Conservation (phyloP, 1,140 invertebrate species). For the Scylla paramamosain region DNA sequence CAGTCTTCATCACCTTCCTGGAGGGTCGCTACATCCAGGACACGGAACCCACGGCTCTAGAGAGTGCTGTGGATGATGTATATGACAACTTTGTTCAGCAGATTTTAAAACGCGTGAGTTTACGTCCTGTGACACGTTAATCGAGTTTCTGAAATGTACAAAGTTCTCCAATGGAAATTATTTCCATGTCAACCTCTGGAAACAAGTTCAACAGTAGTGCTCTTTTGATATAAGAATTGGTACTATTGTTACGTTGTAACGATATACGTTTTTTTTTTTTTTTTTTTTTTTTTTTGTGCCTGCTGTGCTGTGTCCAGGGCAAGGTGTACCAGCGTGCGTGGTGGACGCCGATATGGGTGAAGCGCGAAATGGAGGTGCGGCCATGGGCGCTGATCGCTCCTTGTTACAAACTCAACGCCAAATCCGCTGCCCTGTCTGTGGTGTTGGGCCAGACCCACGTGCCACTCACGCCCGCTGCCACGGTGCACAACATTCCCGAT, state of each 20-base stretch:
- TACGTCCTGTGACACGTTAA: neutral
- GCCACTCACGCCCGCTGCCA: slow-evolving; percentile 64
- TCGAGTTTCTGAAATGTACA: neutral
- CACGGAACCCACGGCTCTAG: slow-evolving; percentile 84
- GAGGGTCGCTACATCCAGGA: slow-evolving; percentile 85
- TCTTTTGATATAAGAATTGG: too few relatives aligned
- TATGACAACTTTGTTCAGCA: slow-evolving; percentile 89
- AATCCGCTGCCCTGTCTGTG: slow-evolving; percentile 34
- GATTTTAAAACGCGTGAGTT: slow-evolving; percentile 82
- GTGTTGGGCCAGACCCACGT: slow-evolving; percentile 54
- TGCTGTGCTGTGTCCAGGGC: slow-evolving; percentile 40
- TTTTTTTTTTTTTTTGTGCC: neutral
- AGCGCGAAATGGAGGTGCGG: slow-evolving; percentile 72
- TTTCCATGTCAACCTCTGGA: too few relatives aligned
- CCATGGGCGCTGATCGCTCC: slow-evolving; percentile 68
- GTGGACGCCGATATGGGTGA: slow-evolving; percentile 74
- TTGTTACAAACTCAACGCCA: slow-evolving; percentile 26
- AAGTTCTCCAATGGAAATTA: neutral
- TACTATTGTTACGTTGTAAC: neutral
- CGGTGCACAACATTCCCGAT: slow-evolving; percentile 74
- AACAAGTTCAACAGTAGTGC: too few relatives aligned
- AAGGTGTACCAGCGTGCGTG: slow-evolving; percentile 74
- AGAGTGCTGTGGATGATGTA: slow-evolving; percentile 87
- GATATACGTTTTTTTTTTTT: neutral
- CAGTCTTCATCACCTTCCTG: slow-evolving; percentile 87